Evolutionary conservation across 2,888 invertebrate genomes (phyloP).

Genomic region (Aplocera efformata): DNA sequence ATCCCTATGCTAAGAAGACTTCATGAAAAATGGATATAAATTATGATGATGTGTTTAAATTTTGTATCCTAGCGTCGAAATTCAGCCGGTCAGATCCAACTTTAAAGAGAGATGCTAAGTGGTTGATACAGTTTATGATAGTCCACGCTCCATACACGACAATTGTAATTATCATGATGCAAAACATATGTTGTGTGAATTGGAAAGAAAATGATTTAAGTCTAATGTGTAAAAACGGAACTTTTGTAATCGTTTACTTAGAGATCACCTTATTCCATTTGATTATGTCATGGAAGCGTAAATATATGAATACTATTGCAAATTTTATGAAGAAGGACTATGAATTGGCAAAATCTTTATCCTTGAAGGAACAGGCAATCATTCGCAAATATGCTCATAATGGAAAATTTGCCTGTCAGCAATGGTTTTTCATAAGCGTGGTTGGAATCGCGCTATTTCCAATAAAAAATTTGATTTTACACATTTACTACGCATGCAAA

Average conservation of each 20-base stretch:
- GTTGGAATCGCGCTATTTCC: constrained; percentile 18
- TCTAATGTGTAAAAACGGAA: constrained; percentile 28
- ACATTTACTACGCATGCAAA: constrained; percentile 29
- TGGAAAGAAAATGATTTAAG: constrained; percentile 26
- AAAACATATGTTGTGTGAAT: constrained; percentile 26
- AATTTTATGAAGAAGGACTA: constrained; percentile 40
- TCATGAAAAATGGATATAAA: constrained; percentile 28
- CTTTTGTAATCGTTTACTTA: constrained; percentile 15
- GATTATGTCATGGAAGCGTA: constrained; percentile 33
- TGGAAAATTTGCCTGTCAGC: constrained; percentile 32
- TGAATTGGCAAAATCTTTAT: constrained; percentile 17
- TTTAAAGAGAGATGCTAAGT: constrained; percentile 24
- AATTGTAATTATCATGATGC: constrained; percentile 9
- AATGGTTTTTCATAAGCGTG: constrained; percentile 32
- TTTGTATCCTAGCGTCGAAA: constrained; percentile 18
- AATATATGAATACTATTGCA: constrained; percentile 31
- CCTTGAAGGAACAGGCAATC: constrained; percentile 30
- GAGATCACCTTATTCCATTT: constrained; percentile 18
- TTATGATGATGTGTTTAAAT: constrained; percentile 30
- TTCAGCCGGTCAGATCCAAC: constrained; percentile 26
- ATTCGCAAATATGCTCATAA: constrained; percentile 32
- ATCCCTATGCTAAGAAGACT: too few species aligned
- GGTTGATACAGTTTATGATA: constrained; percentile 20
- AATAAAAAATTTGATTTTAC: constrained; percentile 27
- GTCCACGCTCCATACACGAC: constrained; percentile 13